Percentiles rank a stretch among this genome's conserved stretches.
Conservation (phyloP, 64 coral and sea anemone species). For the Montipora efflorescens region DNA sequence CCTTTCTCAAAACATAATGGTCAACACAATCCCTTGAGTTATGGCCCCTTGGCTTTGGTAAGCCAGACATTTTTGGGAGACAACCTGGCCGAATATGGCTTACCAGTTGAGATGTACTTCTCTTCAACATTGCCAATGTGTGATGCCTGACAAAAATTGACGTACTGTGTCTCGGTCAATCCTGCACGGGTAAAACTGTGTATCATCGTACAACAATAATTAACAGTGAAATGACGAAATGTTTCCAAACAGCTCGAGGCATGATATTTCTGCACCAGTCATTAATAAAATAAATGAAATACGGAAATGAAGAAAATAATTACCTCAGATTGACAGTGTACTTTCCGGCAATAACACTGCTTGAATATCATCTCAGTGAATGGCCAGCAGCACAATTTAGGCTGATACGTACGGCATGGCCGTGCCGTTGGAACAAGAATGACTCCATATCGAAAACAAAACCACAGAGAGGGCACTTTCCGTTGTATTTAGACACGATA, state of each 20-base stretch:
- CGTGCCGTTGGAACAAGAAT: not conserved
- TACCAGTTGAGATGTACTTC: not conserved
- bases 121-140: not conserved
- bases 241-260: too few species aligned
- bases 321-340: not conserved
- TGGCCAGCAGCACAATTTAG: slow-evolving; percentile 14
- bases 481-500: not conserved
- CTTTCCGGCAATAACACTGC: not conserved
- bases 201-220: not conserved
- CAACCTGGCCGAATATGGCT: too few species aligned
- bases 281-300: not conserved
- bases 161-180: not conserved
- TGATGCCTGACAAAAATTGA: not conserved
- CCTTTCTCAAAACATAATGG: too few species aligned
- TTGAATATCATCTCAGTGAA: slow-evolving; percentile 38
- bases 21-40: too few species aligned
- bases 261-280: not conserved
- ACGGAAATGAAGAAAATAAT: not conserved
- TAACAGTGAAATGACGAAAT: too few species aligned
- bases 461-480: slow-evolving; percentile 34
- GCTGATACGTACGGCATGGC: slow-evolving; percentile 23
- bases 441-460: not conserved
- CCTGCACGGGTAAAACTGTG: not conserved
- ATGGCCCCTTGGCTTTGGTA: too few species aligned
- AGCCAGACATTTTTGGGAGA: too few species aligned